phyloP scores from a whole-genome alignment of 2,113 vertebrate species.

The Lynx canadensis region DNA sequence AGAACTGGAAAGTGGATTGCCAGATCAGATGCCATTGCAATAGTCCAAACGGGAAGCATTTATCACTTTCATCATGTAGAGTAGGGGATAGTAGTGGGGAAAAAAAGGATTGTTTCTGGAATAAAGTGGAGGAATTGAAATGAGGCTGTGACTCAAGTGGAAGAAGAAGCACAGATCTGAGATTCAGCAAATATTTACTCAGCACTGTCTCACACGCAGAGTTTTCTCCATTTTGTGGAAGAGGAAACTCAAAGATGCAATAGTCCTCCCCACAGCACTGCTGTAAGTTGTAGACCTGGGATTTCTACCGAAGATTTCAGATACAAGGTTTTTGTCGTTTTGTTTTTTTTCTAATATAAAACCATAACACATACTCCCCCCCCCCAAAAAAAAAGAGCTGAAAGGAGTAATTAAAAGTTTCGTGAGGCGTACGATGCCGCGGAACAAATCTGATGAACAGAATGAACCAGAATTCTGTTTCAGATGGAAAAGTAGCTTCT shows the following conservation, averaged over 20 bases:
- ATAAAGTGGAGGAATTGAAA: neutral
- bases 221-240: neutral
- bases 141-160: neutral
- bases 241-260: neutral
- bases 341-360: conserved; percentile 27
- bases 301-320: neutral
- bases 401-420: neutral
- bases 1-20: neutral
- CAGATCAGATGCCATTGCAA: neutral
- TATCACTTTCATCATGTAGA: neutral
- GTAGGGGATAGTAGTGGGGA: accelerated
- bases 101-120: neutral
- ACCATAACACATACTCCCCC: neutral
- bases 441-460: neutral
- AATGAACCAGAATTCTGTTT: neutral
- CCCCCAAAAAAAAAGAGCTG: neutral
- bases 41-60: neutral
- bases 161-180: neutral
- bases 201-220: neutral
- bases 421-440: neutral
- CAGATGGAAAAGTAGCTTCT: neutral
- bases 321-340: neutral
- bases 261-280: neutral
- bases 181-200: neutral
- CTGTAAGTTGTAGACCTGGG: neutral